Evolutionary conservation across 2,888 invertebrate species (phyloP), one percentile per base, ranked within the genome.

Genomic region (Chorisops tibialis): DNA sequence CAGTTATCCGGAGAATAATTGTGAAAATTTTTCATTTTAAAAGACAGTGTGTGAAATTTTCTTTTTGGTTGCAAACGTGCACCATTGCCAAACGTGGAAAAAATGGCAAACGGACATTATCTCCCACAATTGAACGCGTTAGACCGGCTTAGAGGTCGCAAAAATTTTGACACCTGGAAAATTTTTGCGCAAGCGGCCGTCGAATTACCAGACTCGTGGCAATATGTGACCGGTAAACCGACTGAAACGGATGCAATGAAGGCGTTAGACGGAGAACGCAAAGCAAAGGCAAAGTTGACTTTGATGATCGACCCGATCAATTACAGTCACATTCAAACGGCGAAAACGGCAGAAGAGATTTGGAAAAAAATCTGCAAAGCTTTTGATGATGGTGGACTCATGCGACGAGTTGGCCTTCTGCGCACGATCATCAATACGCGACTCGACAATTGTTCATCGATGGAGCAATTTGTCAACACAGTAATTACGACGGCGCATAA

Each of bases 401-500:
- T 41, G 21, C 39, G 39, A 38, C 30, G 12, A 52, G 52, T 39
- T 18, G 52, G 52, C n/a, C 22, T 52, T 19, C 37, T 52, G 41
- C 56, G 56, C 41, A 41, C 24, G 41, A 21, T 56, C 39, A 21
- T 56, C 11, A 43, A 6, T 22, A 56, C 56, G 19, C 39, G 41
- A 21, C 45, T 56, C 24, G 24, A 56, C 6, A 24, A 56, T 43
- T 39, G 56, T 56, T 24, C 19, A 5, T 56, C 43, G 12, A 24
- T 43, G 19, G 43, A 56, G 45, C n/a, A 48, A 12, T 48, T 14
- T 16, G 21, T 48, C 2, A 48, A 48, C 12, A 22, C 19, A 22
- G 22, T 43, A 22, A 56, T 56, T 56, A n/a, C 52, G 12, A 56
- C 21, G 19, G 56, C 56, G 6, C 45, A 56, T 43, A 59, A 59